Base-by-base conservation (phyloP, 2,797 vertebrate genomes). In the Falco novaeseelandiae region DNA sequence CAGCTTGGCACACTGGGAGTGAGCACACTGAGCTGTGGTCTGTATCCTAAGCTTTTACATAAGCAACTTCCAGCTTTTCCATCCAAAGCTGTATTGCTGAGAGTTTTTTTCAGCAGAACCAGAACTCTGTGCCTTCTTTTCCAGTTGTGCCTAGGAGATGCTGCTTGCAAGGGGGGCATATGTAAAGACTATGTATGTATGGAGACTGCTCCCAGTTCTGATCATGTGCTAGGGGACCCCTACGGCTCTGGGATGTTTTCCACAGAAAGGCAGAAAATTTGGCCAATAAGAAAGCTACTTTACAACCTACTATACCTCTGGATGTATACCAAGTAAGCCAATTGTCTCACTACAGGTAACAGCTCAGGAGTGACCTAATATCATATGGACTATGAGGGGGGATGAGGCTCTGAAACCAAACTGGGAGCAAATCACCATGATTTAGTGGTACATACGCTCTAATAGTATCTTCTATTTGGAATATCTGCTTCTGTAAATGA, bases 171-270 rank as follows among this genome's bases (percentile, higher is more conserved):
- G 10, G 48, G 20, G 66, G 23, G 2, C 15, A 11, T 72, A 38
- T 18, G 30, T 42, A 40, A 52, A 66, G 10, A 58, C 7, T 9
- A 30, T 7, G 4, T 26, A 32, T 7, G 3, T 9, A 36, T 6
- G 22, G 26, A 54, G 16, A 22, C 8, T 3, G 2, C 19, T 59
- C 32, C 22, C 11, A 16, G 16, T 29, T 27, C 49, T 55, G 3
- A 15, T 44, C 10, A 5, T 16, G 16, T 40, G 12, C 21, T 69
- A 49, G 11, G 4, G 0, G 0, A 19, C 6, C 38, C 29, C 25
- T 49, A 20, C 2, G 6, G 19, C 30, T 30, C 44, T 67, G 9
- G 2, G 2, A 7, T 59, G 5, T 90, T 92, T 73, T 42, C 27
- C 36, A 26, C 27, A 14, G 57, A 84, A 23, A 74, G 18, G 2